These are phyloP conservation scores for Stegodyphus mimosarum DNA, from an alignment of 1,140 invertebrate species.

Conservation along the genomic window DNA sequence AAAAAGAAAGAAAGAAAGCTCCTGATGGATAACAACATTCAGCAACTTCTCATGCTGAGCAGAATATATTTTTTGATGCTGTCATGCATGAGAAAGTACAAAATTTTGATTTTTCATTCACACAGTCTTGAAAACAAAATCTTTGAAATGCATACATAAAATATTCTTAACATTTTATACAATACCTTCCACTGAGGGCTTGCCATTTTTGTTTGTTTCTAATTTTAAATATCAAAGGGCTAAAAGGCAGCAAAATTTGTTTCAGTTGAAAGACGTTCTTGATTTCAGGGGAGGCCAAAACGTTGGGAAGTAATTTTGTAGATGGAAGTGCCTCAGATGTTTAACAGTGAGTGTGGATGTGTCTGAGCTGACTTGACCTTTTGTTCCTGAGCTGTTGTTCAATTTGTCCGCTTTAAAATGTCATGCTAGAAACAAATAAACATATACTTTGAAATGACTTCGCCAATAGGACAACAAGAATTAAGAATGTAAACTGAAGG, in stretches of 20 bases:
- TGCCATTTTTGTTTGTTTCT: constrained; percentile 58
- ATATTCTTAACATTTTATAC: too few species aligned
- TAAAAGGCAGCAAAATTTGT: constrained; percentile 38
- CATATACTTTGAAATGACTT: neutral
- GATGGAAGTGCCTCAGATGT: constrained; percentile 62
- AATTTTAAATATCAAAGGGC: constrained; percentile 44
- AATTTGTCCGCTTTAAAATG: constrained; percentile 52
- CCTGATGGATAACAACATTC: too few species aligned
- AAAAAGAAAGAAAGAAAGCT: too few species aligned
- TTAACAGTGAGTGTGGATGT: constrained; percentile 61
- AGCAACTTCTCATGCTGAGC: too few species aligned
- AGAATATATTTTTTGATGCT: too few species aligned
- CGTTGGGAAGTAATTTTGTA: constrained; percentile 30
- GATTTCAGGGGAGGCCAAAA: constrained; percentile 45
- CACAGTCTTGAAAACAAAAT: too few species aligned
- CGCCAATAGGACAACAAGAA: neutral
- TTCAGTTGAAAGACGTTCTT: constrained; percentile 28
- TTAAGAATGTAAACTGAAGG: too few species aligned
- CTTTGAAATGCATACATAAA: too few species aligned
- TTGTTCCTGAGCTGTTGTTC: constrained; percentile 60
- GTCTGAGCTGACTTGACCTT: constrained; percentile 56
- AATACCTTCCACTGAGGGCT: constrained; percentile 62
- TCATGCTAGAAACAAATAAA: constrained; percentile 46
- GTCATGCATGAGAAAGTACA: too few species aligned
- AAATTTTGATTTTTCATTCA: too few species aligned